These are phyloP conservation scores for Phyllotreta cruciferae DNA, from an alignment of 2,888 invertebrate species.

Conservation along the genomic window DNA sequence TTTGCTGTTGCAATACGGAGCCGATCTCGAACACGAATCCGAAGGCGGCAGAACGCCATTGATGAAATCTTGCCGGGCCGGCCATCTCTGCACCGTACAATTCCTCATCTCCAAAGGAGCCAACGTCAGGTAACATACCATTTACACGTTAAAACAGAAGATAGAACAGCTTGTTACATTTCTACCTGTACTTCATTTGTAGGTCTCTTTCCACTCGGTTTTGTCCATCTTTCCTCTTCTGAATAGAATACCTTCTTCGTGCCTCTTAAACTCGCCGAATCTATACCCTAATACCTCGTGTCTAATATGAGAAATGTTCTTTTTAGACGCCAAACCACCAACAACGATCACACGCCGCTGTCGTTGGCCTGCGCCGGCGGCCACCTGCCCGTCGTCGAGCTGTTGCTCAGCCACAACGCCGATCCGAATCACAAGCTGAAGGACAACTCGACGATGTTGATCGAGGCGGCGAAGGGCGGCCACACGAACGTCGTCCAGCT, in stretches of 20 bases:
- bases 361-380: constrained; percentile 97
- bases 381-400: constrained; percentile 91
- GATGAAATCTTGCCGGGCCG: constrained; percentile 98
- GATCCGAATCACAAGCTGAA: constrained; percentile 97
- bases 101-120: constrained; percentile 84
- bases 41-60: constrained; percentile 95
- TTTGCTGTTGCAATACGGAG: constrained; percentile 87
- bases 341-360: constrained; percentile 96
- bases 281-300: too few species aligned
- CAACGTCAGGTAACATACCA: constrained; percentile 30
- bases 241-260: too few species aligned
- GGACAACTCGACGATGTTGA: constrained; percentile 98
- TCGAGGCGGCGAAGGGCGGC: constrained; percentile 98
- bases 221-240: neutral
- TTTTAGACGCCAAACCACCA: constrained; percentile 80
- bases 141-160: neutral
- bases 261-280: too few species aligned
- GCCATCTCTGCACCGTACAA: constrained; percentile 95
- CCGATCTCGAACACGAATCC: constrained; percentile 93
- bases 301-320: too few species aligned
- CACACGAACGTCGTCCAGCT: constrained; percentile 95
- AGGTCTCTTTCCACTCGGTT: neutral
- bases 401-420: constrained; percentile 88
- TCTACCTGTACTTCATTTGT: too few species aligned
- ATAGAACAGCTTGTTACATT: too few species aligned